phyloP scores from a whole-genome alignment of 2,113 vertebrate genomes.

The Takifugu flavidus region DNA sequence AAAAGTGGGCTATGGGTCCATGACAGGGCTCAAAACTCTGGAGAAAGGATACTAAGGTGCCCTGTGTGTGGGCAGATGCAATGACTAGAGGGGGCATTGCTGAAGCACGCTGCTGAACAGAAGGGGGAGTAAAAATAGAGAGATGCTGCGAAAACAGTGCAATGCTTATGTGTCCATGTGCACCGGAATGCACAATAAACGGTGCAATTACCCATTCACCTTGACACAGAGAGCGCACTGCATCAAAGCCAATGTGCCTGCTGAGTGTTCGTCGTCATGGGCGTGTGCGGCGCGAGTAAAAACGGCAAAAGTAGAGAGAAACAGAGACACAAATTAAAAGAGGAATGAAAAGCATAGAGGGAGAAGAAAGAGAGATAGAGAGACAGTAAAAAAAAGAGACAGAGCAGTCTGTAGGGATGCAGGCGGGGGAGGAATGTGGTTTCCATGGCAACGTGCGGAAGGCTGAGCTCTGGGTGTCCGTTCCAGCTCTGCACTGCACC shows the following conservation, averaged over 20 bases:
- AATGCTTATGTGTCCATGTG: slow-evolving; percentile 50
- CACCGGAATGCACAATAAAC: slow-evolving; percentile 60
- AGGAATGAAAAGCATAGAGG: slow-evolving; percentile 63
- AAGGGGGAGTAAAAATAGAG: slow-evolving; percentile 64
- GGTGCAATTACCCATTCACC: slow-evolving; percentile 59
- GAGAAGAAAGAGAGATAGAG: slow-evolving; percentile 48
- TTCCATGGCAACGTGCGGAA: slow-evolving; percentile 79
- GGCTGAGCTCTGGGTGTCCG: slow-evolving; percentile 81
- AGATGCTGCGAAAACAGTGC: slow-evolving; percentile 43
- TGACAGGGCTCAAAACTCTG: slow-evolving; percentile 26
- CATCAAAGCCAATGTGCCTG: slow-evolving; percentile 38
- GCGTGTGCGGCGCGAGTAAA: slow-evolving; percentile 1
- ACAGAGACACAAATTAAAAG: slow-evolving; percentile 62
- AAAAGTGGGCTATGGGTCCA: slow-evolving; percentile 31
- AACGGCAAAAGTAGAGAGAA: slow-evolving; percentile 10
- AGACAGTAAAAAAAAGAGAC: slow-evolving; percentile 52
- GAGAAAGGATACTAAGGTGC: slow-evolving; percentile 42
- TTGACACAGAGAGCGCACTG: slow-evolving; percentile 49
- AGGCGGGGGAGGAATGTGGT: slow-evolving; percentile 83
- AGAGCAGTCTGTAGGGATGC: slow-evolving; percentile 79
- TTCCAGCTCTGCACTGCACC: slow-evolving; percentile 81
- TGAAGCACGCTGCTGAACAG: slow-evolving; percentile 69
- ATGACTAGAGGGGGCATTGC: slow-evolving; percentile 68
- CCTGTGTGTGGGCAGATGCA: slow-evolving; percentile 61
- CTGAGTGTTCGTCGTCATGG: slow-evolving; percentile 3